These are phyloP conservation scores for Cariama cristata DNA, from an alignment of 2,113 vertebrate genomes.

Conservation along the genomic window DNA sequence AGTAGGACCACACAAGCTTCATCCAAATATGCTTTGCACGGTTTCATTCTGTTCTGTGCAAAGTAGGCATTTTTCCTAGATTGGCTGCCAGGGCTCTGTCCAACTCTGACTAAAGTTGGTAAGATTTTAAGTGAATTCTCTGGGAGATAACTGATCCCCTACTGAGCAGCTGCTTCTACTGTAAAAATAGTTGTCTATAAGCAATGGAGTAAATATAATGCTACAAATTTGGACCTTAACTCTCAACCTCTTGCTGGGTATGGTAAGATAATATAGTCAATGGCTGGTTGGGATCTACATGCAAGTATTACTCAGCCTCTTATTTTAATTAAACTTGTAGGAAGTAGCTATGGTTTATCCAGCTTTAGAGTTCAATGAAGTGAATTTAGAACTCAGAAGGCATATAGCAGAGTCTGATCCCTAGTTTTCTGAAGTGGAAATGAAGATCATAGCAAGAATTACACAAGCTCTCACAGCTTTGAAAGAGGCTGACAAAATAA, in stretches of 20 bases:
- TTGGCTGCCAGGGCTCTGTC: neutral
- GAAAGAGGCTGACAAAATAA: neutral
- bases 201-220: neutral
- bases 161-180: neutral
- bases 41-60: neutral
- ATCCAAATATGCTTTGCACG: neutral
- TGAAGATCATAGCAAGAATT: neutral
- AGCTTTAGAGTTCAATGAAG: neutral
- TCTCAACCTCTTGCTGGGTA: neutral
- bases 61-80: neutral
- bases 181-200: neutral
- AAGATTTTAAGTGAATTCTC: neutral
- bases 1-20: neutral
- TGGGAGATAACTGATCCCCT: neutral
- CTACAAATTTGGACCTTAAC: neutral
- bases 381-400: neutral
- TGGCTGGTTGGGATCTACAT: neutral
- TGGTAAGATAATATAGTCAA: neutral
- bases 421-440: neutral
- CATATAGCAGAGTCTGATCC: neutral
- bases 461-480: neutral
- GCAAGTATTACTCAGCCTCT: neutral
- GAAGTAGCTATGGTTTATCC: neutral
- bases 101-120: neutral
- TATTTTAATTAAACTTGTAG: neutral